A percentile compares a stretch with the other conserved stretches of the same genome.
Evolutionary conservation across 2,113 vertebrate genomes (phyloP).

Genomic region (Lepus americanus): DNA sequence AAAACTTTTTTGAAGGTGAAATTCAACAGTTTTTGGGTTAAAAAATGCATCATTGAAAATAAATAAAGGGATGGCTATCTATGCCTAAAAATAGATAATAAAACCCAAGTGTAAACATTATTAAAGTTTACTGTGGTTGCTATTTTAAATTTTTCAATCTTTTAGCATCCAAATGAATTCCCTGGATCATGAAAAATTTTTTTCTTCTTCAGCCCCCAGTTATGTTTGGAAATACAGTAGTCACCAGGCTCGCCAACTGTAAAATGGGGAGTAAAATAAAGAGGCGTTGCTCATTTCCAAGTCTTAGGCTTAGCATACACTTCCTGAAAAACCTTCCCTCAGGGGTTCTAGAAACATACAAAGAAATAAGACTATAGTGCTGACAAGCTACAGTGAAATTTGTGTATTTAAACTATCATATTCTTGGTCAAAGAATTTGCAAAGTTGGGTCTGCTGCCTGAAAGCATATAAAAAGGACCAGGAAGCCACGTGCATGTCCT

Average conservation of each 20-base stretch:
- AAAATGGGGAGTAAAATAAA: conserved; percentile 29
- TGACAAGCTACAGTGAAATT: background rate
- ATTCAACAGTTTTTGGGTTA: conserved; percentile 42
- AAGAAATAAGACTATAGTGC: background rate
- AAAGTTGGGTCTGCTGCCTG: background rate
- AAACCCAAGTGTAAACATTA: conserved; percentile 1
- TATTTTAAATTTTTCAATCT: conserved; percentile 44
- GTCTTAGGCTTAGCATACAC: conserved; percentile 38
- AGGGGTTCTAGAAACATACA: conserved; percentile 27
- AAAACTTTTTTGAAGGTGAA: conserved; percentile 48
- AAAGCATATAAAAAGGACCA: background rate
- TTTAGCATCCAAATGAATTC: conserved; percentile 47
- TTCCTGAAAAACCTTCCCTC: background rate
- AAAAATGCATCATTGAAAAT: background rate
- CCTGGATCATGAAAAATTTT: conserved; percentile 26
- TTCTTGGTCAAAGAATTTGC: background rate
- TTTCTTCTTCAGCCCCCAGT: conserved; percentile 18
- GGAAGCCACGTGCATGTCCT: background rate
- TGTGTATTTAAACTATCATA: background rate
- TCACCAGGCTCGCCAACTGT: background rate
- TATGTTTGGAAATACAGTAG: conserved; percentile 62
- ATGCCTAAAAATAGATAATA: conserved; percentile 58
- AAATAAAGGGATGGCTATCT: background rate
- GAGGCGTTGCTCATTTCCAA: conserved; percentile 49
- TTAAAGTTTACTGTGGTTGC: conserved; percentile 13